These are phyloP conservation scores for Listronotus bonariensis DNA, from an alignment of 1,140 invertebrate species.

Conservation along the genomic window DNA sequence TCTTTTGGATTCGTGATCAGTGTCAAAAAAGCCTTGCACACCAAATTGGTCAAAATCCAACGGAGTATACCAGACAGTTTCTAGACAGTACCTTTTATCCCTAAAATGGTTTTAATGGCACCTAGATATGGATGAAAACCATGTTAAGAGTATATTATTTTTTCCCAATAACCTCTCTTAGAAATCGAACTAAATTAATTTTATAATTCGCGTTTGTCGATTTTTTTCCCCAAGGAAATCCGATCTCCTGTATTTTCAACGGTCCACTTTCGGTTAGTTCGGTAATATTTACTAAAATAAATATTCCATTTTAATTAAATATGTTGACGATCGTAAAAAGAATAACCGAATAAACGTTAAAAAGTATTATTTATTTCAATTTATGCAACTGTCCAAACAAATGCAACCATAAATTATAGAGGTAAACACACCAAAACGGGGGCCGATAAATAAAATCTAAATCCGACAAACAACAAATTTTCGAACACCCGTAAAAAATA, in stretches of 20 bases:
- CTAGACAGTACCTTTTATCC: too few species aligned
- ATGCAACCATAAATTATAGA: constrained; percentile 44
- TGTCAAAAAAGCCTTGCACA: too few species aligned
- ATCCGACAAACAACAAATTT: constrained; percentile 43
- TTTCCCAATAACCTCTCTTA: too few species aligned
- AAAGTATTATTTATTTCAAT: constrained; percentile 40
- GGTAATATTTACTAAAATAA: constrained; percentile 31
- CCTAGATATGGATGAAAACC: too few species aligned
- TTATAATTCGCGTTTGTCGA: too few species aligned
- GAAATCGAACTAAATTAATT: too few species aligned
- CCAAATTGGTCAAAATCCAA: too few species aligned
- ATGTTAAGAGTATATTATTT: too few species aligned
- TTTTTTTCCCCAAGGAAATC: too few species aligned
- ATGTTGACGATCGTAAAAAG: constrained; percentile 25
- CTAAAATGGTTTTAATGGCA: too few species aligned
- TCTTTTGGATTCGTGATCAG: too few species aligned
- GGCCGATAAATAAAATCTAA: constrained; percentile 45
- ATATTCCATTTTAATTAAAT: constrained; percentile 36
- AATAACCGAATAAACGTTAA: constrained; percentile 15
- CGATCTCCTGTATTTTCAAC: constrained; percentile 18
- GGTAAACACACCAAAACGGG: constrained; percentile 37
- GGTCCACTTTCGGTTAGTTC: constrained; percentile 25
- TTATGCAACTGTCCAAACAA: constrained; percentile 42
- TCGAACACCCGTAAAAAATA: constrained; percentile 34
- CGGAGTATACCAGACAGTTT: too few species aligned